Evolutionary conservation across 2,888 invertebrate species (phyloP).

Genomic region (Andrena marginata): DNA sequence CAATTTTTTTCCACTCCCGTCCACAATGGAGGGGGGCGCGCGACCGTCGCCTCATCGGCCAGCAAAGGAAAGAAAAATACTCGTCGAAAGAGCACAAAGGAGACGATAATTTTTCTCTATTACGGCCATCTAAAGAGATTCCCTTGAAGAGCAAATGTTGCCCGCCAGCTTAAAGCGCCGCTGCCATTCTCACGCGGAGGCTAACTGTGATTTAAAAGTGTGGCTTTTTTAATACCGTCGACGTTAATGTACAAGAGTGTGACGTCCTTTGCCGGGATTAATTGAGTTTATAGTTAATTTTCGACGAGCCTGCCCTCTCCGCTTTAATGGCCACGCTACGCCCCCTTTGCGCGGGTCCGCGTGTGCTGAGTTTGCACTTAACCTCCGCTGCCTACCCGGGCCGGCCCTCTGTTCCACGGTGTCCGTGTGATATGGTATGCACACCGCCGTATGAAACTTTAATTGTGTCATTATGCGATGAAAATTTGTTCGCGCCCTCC

Average conservation of each 20-base stretch:
- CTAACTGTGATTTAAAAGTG: constrained; percentile 64
- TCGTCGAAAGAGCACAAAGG: constrained; percentile 31
- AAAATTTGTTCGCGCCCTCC: constrained; percentile 69
- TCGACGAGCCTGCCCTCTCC: constrained; percentile 50
- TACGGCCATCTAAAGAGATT: constrained; percentile 55
- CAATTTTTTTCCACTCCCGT: constrained; percentile 3
- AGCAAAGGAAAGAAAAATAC: background rate
- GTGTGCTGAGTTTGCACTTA: constrained; percentile 50
- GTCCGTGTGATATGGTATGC: constrained; percentile 58
- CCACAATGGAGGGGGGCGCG: background rate
- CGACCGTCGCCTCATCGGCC: constrained; percentile 9
- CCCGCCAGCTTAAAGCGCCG: constrained; percentile 47
- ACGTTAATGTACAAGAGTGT: constrained; percentile 62
- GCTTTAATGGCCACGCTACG: constrained; percentile 58
- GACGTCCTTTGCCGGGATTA: constrained; percentile 64
- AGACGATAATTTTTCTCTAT: constrained; percentile 54
- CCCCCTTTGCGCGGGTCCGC: constrained; percentile 33
- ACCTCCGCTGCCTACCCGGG: constrained; percentile 27
- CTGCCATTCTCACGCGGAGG: constrained; percentile 12
- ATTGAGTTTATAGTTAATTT: constrained; percentile 74
- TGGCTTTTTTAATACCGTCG: constrained; percentile 58
- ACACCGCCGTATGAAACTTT: constrained; percentile 71
- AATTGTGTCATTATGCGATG: constrained; percentile 76
- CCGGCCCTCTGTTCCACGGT: constrained; percentile 36
- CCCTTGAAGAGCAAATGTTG: constrained; percentile 54